Conservation (phyloP, 1,140 invertebrate species). For the Lycorma delicatula region DNA sequence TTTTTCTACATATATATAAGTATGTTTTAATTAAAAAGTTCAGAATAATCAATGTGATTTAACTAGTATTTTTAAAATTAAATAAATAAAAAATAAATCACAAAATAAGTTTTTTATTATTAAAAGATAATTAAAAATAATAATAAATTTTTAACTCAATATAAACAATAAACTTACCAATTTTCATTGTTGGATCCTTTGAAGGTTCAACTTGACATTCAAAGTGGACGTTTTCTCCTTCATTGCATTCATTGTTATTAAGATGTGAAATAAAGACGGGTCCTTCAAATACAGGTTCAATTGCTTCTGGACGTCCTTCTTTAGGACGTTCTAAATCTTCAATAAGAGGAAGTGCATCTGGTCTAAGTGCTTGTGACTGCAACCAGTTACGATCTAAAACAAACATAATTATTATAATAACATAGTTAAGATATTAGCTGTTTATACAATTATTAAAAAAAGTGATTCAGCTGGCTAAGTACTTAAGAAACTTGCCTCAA, state of each 20-base stretch:
- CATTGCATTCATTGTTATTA: constrained; percentile 81
- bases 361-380: constrained; percentile 80
- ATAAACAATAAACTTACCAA: constrained; percentile 39
- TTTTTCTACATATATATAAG: no score
- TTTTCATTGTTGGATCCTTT: constrained; percentile 87
- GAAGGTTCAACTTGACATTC: constrained; percentile 91
- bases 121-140: no score
- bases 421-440: neutral
- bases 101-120: no score
- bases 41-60: no score
- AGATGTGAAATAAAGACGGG: constrained; percentile 85
- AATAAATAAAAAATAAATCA: no score
- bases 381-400: constrained; percentile 66
- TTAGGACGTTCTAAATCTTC: constrained; percentile 76
- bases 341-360: constrained; percentile 80
- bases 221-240: constrained; percentile 87
- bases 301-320: constrained; percentile 47
- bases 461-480: neutral
- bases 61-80: no score
- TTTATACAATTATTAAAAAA: neutral
- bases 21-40: no score
- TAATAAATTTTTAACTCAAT: no score
- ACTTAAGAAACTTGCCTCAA: neutral
- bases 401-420: constrained; percentile 2
- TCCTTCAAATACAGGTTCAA: constrained; percentile 69